A percentile compares a stretch with the other conserved stretches of the same genome.
These are phyloP conservation scores for Boloria euphrosyne DNA, from an alignment of 2,888 invertebrate species.

Conservation along the genomic window DNA sequence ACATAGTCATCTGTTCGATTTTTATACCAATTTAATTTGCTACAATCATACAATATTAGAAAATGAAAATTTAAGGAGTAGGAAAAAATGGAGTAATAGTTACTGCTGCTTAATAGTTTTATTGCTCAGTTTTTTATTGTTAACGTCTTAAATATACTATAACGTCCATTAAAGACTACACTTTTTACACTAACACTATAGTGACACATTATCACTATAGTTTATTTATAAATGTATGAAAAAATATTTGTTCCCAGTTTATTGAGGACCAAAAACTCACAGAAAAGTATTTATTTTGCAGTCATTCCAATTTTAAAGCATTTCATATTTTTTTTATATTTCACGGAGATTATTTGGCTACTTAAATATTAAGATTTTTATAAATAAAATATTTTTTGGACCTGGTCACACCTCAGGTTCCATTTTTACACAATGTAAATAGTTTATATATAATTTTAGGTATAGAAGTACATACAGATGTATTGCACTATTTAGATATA, in stretches of 20 bases:
- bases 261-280: too few relatives aligned
- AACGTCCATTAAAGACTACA: constrained; percentile 14
- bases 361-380: constrained; percentile 6
- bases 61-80: too few relatives aligned
- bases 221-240: neutral
- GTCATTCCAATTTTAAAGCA: constrained; percentile 4
- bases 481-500: neutral
- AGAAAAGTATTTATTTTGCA: neutral
- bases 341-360: constrained; percentile 8
- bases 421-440: constrained; percentile 37
- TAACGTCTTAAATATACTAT: neutral
- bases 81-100: too few relatives aligned
- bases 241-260: too few relatives aligned
- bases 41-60: too few relatives aligned
- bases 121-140: neutral
- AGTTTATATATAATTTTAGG: constrained; percentile 19
- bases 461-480: neutral
- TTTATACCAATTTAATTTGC: too few relatives aligned
- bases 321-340: neutral
- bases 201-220: neutral
- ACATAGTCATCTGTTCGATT: too few relatives aligned
- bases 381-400: constrained; percentile 22
- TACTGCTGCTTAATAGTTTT: too few relatives aligned
- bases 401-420: constrained; percentile 37
- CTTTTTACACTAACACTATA: neutral